Percentiles rank a stretch among this genome's conserved stretches.
Conservation (phyloP, 23 tunicate species). For the Botrylloides violaceus region DNA sequence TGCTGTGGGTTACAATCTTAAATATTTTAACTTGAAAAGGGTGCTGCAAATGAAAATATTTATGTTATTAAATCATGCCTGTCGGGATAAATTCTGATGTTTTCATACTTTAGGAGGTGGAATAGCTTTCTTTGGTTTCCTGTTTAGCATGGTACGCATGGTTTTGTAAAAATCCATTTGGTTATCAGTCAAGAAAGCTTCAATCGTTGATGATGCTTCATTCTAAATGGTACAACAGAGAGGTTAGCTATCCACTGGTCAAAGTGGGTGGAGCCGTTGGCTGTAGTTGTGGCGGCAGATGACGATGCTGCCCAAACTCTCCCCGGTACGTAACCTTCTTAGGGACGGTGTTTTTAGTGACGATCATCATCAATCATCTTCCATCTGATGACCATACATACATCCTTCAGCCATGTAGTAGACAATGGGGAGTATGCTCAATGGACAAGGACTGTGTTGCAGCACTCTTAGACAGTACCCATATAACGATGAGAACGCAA, state of each 20-base stretch:
- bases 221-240: constrained; percentile 33
- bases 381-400: background rate
- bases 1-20: constrained; percentile 69
- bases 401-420: background rate
- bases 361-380: background rate
- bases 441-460: too few species aligned
- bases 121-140: constrained; percentile 92
- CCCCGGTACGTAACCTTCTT: too few species aligned
- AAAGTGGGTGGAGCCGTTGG: too few species aligned
- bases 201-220: constrained; percentile 66
- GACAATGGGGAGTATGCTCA: too few species aligned
- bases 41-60: constrained; percentile 29
- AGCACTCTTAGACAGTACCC: too few species aligned
- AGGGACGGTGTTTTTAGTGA: too few species aligned
- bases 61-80: background rate
- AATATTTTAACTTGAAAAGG: constrained; percentile 41
- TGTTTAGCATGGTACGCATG: constrained; percentile 87
- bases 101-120: constrained; percentile 62
- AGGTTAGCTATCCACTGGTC: too few species aligned
- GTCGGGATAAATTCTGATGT: background rate
- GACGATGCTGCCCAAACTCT: too few species aligned
- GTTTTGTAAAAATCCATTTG: constrained; percentile 92
- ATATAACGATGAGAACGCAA: too few species aligned
- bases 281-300: too few species aligned
- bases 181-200: constrained; percentile 71